Base-by-base conservation (phyloP, 1,140 invertebrate species). In the Drosophila ohnishii region DNA sequence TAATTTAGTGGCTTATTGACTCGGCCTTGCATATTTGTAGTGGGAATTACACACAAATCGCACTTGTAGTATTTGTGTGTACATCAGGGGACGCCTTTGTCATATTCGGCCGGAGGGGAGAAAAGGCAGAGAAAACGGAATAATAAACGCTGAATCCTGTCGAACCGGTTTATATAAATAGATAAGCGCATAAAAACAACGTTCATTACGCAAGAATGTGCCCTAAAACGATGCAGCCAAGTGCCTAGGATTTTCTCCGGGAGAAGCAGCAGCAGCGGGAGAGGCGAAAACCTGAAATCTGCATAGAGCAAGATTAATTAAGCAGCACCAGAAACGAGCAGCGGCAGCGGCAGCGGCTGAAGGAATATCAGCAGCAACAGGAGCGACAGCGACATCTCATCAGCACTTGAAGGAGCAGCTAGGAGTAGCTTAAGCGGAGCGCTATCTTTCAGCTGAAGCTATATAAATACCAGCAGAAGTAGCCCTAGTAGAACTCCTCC, bases 181-280 rank as follows among this genome's bases (percentile, higher is more conserved):
- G 76, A 88, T 66, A 78, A 72, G 69, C 69, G 66, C 35, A 71
- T 71, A 78, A 63, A 56, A 71, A 60, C 73, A 66, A 48, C 80
- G 69, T 78, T 89, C 80, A 88, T 88, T 89, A 88, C 77, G 84
- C 85, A 88, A 88, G 84, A 88, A 88, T 88, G 85, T 89, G 84
- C 84, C 84, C 84, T 88, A 88, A 88, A 88, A 88, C 84, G 84
- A 84, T 88, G 84, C 80, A 80, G 50, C 72, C 53, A 80, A 88
- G 78, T 78, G 80, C 70, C 60, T 78, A 79, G 76, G 62, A 70
- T 34, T 45, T 51, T 66, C 45, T 19, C 63, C 35, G 35, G 22
- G 30, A 51, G 61, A 13, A 58, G 34, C 19, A 55, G 39, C 55
- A 64, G 32, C 35, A 55, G 30, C 8, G 58, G 57, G 19, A 39